Evolutionary conservation across 2,113 vertebrate species (phyloP), one percentile per base, ranked within the genome.

Genomic region (Martes martes): DNA sequence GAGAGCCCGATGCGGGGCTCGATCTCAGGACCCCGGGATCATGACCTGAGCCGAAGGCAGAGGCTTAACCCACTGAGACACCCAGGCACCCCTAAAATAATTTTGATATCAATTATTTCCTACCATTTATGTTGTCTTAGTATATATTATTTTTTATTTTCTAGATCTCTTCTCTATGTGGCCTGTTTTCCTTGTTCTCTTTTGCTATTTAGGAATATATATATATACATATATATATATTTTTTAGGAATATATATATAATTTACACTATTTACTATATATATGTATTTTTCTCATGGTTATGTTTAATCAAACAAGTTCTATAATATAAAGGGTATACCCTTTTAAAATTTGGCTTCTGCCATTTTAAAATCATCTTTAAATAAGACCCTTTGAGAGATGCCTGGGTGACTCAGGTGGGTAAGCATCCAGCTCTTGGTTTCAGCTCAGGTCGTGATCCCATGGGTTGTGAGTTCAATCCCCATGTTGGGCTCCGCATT

Each of bases 241-340:
- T 36, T 1, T 36, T 4, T 63, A 0, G 1, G 15, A 28, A 47
- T 69, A 16, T 61, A 9, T 47, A 21, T 19, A 9, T n/a, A 19
- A 52, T 52, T 52, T 52, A 6, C 15, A 52, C n/a, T 63, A 74
- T 74, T 74, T 74, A 67, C 63, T 67, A 33, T 67, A 74, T 61
- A 31, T 47, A 69, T 69, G 15, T 47, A 21, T 36, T 19, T 73
- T 67, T 74, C n/a, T 61, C 16, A 42, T 65, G 6, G 18, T 65
- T 78, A 42, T 45, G 36, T 67, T 94, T 91, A 79, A 65, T 65
- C 16, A 3, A 90, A 26, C 26, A 42, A 10, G 24, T 76, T 76
- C 36, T 42, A 78, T 83, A 71, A 71, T 15, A 28, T 45, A 74
- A 74, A 45, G 1, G 11, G 73, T 18, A 69, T 69, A 69, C 65